These are phyloP conservation scores for Rhogogaster chlorosoma DNA, from an alignment of 2,888 invertebrate species.

Conservation along the genomic window DNA sequence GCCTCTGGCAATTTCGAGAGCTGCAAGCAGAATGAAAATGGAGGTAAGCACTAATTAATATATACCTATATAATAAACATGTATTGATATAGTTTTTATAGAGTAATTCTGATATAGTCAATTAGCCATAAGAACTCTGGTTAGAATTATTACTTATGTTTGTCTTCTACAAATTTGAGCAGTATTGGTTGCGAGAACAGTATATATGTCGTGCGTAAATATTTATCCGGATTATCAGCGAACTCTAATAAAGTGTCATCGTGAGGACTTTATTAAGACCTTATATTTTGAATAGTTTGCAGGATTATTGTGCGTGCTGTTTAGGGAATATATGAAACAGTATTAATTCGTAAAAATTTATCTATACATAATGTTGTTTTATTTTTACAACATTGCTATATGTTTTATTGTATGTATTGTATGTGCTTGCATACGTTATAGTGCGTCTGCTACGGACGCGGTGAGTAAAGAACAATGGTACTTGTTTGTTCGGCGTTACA, in stretches of 20 bases:
- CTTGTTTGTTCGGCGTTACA: slow-evolving; percentile 1
- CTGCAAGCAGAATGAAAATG: slow-evolving; percentile 66
- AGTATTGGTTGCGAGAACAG: neutral
- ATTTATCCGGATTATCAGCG: neutral
- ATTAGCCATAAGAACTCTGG: neutral
- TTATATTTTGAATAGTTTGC: neutral
- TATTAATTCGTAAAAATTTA: neutral
- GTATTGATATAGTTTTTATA: neutral
- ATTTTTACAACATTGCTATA: neutral
- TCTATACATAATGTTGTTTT: neutral
- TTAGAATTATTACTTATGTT: neutral
- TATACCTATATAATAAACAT: neutral
- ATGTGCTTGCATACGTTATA: neutral
- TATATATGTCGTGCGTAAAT: neutral
- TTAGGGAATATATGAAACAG: too few relatives aligned
- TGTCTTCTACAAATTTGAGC: neutral
- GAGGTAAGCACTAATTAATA: slow-evolving; percentile 64
- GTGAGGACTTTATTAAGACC: neutral
- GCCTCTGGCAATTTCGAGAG: slow-evolving; percentile 52
- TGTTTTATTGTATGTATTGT: neutral
- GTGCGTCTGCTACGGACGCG: neutral
- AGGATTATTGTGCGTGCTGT: neutral
- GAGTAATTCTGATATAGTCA: neutral
- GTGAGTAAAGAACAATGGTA: neutral
- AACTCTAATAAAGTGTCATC: neutral